These are phyloP conservation scores for Prietella phreatophila DNA, from an alignment of 2,113 vertebrate genomes.

Conservation along the genomic window DNA sequence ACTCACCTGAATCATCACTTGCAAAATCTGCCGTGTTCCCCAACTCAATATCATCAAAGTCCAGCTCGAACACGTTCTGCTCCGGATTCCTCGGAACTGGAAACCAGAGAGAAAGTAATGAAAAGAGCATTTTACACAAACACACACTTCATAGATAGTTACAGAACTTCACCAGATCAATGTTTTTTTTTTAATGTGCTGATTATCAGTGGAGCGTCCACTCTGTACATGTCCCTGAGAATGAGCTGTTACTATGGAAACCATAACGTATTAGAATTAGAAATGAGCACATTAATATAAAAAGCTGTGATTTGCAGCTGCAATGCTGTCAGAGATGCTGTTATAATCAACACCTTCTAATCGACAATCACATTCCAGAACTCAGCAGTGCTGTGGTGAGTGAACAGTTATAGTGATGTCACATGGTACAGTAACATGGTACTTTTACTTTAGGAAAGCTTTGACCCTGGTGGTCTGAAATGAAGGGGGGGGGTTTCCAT, in stretches of 20 bases:
- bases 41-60: slow-evolving; percentile 88
- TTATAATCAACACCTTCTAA: background rate
- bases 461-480: background rate
- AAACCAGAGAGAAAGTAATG: slow-evolving; percentile 6
- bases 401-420: background rate
- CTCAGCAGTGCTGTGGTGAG: background rate
- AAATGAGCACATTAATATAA: background rate
- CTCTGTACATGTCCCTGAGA: background rate
- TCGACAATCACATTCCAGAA: background rate
- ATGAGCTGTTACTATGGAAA: background rate
- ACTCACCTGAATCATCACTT: slow-evolving; percentile 81
- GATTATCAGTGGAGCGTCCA: background rate
- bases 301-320: background rate
- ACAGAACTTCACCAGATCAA: background rate
- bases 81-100: slow-evolving; percentile 84
- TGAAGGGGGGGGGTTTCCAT: background rate
- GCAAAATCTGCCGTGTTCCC: slow-evolving; percentile 82
- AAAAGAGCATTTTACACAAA: background rate
- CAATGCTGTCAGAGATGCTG: background rate
- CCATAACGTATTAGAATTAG: background rate
- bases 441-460: background rate
- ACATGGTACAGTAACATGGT: background rate
- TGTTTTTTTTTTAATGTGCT: too few relatives aligned
- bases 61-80: slow-evolving; percentile 75
- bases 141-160: background rate